These are phyloP conservation scores for Virgularia gustaviana DNA, from an alignment of 92 coral and sea anemone genomes.

Conservation along the genomic window DNA sequence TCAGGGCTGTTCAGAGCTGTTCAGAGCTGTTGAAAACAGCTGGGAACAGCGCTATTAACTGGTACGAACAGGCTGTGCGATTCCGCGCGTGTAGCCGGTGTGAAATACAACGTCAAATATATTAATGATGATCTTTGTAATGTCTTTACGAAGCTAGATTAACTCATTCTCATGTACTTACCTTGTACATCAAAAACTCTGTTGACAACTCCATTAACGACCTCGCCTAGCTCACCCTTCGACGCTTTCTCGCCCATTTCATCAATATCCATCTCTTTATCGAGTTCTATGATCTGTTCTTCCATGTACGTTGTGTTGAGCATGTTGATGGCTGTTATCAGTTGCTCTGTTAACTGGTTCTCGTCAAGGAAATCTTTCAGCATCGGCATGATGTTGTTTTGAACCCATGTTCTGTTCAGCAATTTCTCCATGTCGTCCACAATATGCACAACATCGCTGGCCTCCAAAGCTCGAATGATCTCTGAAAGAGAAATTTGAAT, in stretches of 20 bases:
- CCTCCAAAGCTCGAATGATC: neutral
- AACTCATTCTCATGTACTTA: too few species aligned
- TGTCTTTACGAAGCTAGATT: too few species aligned
- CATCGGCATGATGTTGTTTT: neutral
- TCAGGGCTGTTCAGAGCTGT: too few species aligned
- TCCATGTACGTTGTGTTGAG: neutral
- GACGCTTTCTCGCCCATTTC: neutral
- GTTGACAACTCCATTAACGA: slow-evolving; percentile 14
- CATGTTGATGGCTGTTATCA: neutral
- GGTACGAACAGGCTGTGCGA: too few species aligned
- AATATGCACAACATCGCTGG: neutral
- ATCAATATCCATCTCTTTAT: neutral
- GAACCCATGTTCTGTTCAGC: slow-evolving; percentile 3
- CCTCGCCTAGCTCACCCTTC: slow-evolving; percentile 4
- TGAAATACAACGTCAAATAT: too few species aligned
- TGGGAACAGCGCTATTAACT: too few species aligned
- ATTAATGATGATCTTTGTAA: too few species aligned
- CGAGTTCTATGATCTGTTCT: neutral
- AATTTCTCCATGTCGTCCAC: neutral
- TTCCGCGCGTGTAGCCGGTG: too few species aligned
- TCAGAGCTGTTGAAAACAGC: too few species aligned
- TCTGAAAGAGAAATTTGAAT: too few species aligned
- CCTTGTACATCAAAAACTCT: neutral
- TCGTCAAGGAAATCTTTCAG: slow-evolving; percentile 1
- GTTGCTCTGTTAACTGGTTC: neutral